phyloP scores from a whole-genome alignment of 2,113 vertebrate genomes.

The Oxyura jamaicensis region DNA sequence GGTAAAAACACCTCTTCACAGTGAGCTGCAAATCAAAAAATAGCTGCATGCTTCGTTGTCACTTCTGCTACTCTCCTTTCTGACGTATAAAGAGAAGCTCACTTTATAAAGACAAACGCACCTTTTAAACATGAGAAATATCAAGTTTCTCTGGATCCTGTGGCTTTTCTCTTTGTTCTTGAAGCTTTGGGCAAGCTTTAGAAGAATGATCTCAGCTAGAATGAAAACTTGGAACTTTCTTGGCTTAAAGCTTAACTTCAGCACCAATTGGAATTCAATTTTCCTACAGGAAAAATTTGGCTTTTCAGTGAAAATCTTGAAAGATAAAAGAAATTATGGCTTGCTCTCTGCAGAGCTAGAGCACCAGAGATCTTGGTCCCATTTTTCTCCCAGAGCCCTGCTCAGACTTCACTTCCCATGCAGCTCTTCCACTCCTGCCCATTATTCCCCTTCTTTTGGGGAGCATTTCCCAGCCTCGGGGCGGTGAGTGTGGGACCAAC shows the following conservation, averaged over 20 bases:
- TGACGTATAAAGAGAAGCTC: background rate
- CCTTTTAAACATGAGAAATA: constrained; percentile 32
- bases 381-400: background rate
- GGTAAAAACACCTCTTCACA: constrained; percentile 36
- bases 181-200: background rate
- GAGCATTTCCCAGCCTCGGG: background rate
- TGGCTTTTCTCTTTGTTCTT: background rate
- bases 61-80: constrained; percentile 30
- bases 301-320: background rate
- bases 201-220: background rate
- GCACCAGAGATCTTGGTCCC: background rate
- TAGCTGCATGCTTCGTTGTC: constrained; percentile 3
- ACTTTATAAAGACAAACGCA: constrained; percentile 5
- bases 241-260: background rate
- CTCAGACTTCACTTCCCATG: background rate
- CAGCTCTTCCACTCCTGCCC: background rate
- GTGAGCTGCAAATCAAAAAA: constrained; percentile 61
- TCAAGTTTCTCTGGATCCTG: background rate
- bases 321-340: background rate
- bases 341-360: background rate
- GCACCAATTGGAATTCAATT: background rate
- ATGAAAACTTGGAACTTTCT: background rate
- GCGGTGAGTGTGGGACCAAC: background rate
- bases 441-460: background rate
- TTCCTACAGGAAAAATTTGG: background rate